A percentile compares a stretch with the other conserved stretches of the same genome.
These are phyloP conservation scores for Lepilemur septentrionalis DNA, from an alignment of 2,797 vertebrate species.

Conservation along the genomic window DNA sequence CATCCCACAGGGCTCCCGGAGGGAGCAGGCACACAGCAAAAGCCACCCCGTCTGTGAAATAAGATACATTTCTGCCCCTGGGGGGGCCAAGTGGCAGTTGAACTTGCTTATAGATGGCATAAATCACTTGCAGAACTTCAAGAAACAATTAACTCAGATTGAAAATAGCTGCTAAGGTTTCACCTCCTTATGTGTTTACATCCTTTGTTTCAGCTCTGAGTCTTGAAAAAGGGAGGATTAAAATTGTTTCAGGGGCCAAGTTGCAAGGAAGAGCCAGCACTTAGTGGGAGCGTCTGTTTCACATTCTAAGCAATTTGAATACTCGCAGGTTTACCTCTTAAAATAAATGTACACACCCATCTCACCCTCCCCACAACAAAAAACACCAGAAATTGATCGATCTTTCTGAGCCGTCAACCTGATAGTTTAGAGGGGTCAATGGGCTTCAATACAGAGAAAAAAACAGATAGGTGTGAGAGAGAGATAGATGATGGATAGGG, in stretches of 20 bases:
- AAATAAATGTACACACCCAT: not conserved
- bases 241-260: not conserved
- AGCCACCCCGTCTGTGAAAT: not conserved
- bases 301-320: conserved; percentile 2
- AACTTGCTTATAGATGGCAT: conserved; percentile 22
- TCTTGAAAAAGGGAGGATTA: not conserved
- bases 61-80: conserved; percentile 32
- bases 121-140: conserved; percentile 55
- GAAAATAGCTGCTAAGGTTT: conserved; percentile 60
- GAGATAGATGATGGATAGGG: not conserved
- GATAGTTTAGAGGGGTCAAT: not conserved
- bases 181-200: conserved; percentile 16
- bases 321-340: not conserved
- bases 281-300: not conserved
- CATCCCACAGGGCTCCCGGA: not conserved
- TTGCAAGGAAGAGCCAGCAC: not conserved
- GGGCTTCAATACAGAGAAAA: not conserved
- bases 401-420: not conserved
- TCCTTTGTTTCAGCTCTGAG: conserved; percentile 25
- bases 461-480: not conserved
- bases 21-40: not conserved
- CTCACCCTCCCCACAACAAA: too few relatives aligned
- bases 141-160: conserved; percentile 50
- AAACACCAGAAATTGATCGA: not conserved
- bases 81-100: not conserved